Base-by-base conservation (phyloP, 2,888 invertebrate genomes). In the Allygus modestus region DNA sequence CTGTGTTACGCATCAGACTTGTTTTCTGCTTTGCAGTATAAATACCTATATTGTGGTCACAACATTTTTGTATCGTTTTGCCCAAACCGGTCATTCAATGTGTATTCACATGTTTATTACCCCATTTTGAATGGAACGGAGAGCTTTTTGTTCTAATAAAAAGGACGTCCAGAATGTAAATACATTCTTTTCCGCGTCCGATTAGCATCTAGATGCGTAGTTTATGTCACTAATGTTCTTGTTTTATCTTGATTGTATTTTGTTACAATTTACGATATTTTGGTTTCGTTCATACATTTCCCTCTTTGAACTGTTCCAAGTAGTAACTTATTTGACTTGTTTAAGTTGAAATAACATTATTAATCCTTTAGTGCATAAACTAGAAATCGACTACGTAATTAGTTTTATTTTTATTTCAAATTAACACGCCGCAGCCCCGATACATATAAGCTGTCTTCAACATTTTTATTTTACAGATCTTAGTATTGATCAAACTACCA, bases 71-170 rank as follows among this genome's bases (percentile, higher is more conserved):
- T 58, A 9, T 37, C 5, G 4, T 37, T 37, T 37, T 4, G 5
- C 37, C 9, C 9, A 37, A n/a, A 58, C 58, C 23, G 12, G 58
- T 23, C 23, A 58, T 7, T 23, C 9, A 9, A 28, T 26, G 17
- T 65, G 28, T 65, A 31, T 65, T 65, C 28, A 65, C 65, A 65
- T 65, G 65, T 65, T 65, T 31, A 28, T 65, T 31, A 28, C 28
- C 58, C 31, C 7, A 5, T 65, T 65, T 26, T 65, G 9, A 31
- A 28, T 11, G 31, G 4, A 5, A 15, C 7, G 65, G 15, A 65
- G 31, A 31, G 31, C 28, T 28, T 28, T 65, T 65, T 65, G 31
- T 31, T 28, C 0, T 31, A 26, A 65, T 65, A 28, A 65, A 65
- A 65, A 65, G 65, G 65, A 65, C 65, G 17, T 4, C 65, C 15